Conservation (phyloP, 2,797 vertebrate species). For the Phrynocephalus forsythii region DNA sequence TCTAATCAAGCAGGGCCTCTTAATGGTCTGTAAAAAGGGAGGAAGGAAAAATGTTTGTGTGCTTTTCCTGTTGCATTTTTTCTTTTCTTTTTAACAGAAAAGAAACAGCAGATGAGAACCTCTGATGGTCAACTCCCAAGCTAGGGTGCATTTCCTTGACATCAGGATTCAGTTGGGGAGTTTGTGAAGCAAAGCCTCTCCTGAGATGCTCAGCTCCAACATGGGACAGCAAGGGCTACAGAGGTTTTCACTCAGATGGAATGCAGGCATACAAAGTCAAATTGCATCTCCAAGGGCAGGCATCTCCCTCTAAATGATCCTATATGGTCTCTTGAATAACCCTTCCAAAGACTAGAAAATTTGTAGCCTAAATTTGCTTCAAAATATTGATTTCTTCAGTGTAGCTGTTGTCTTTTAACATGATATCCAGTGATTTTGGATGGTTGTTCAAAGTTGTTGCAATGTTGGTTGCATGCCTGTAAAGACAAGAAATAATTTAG, state of each 20-base stretch:
- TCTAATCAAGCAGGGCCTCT: not conserved
- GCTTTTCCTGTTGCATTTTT: not conserved
- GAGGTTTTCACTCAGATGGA: not conserved
- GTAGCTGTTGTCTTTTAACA: not conserved
- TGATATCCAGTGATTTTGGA: not conserved
- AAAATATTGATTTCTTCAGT: not conserved
- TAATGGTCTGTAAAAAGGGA: constrained; percentile 4
- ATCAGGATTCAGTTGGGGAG: not conserved
- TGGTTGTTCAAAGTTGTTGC: constrained; percentile 18
- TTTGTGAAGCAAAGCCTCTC: not conserved
- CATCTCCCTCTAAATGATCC: not conserved
- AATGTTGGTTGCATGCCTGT: not conserved
- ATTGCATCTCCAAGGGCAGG: not conserved
- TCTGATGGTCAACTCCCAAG: not conserved
- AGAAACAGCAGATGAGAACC: not conserved
- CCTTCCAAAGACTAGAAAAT: not conserved
- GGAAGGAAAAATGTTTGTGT: not conserved
- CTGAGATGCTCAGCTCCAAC: not conserved
- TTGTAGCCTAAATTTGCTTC: not conserved
- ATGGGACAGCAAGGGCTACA: not conserved
- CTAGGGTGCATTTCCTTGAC: not conserved
- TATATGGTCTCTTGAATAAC: not conserved
- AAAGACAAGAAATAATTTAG: constrained; percentile 26
- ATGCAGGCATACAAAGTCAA: not conserved
- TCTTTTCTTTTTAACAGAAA: not conserved